Evolutionary conservation across 2,797 vertebrate genomes (phyloP).

Genomic region (Arremon aurantiirostris): DNA sequence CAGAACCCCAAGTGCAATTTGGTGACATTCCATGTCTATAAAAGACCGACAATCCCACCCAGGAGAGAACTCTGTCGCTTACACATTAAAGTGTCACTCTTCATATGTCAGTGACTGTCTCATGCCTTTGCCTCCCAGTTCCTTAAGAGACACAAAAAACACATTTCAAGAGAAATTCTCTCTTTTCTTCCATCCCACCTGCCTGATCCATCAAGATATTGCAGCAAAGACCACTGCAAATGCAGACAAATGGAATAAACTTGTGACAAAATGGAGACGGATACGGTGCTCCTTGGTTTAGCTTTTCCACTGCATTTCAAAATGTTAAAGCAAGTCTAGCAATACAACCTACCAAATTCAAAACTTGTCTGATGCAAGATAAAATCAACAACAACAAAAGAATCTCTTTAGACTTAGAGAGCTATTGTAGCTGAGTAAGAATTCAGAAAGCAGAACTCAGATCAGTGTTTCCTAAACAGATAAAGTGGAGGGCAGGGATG

Average conservation of each 20-base stretch:
- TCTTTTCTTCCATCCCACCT: not conserved
- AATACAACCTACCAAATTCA: not conserved
- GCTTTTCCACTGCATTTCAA: not conserved
- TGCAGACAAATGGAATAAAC: not conserved
- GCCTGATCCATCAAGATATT: not conserved
- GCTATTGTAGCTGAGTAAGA: not conserved
- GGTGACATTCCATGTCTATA: not conserved
- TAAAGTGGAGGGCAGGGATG: not conserved
- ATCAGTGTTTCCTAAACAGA: not conserved
- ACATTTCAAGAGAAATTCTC: not conserved
- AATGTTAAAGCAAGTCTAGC: not conserved
- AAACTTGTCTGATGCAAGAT: not conserved
- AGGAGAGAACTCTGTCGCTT: not conserved
- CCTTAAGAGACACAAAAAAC: not conserved
- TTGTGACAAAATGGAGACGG: not conserved
- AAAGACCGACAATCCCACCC: not conserved
- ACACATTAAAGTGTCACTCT: not conserved
- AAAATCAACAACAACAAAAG: not conserved
- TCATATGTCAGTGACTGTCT: not conserved
- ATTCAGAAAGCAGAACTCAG: not conserved
- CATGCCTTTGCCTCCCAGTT: not conserved
- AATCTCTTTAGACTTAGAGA: not conserved
- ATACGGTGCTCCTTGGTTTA: not conserved
- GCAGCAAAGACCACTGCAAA: not conserved
- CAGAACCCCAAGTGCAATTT: not conserved